phyloP scores from a whole-genome alignment of 2,888 invertebrate genomes.

The Drosophila subsilvestris region DNA sequence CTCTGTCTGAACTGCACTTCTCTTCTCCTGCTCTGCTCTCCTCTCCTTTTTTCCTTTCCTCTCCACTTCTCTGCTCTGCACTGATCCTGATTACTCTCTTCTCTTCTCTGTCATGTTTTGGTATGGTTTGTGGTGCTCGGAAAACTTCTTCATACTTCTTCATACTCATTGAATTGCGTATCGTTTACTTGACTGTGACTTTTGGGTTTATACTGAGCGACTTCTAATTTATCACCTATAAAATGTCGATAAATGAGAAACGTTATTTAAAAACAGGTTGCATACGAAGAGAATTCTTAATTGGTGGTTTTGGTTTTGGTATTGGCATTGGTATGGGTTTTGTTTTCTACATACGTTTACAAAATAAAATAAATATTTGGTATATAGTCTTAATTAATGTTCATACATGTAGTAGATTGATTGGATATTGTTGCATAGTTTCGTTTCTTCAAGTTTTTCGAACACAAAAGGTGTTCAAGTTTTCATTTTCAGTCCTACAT shows the following conservation, averaged over 20 bases:
- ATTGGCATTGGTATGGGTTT: background rate
- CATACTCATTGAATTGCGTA: conserved; percentile 76
- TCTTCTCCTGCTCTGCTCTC: conserved; percentile 58
- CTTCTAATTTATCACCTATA: conserved; percentile 82
- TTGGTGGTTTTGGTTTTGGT: conserved; percentile 31
- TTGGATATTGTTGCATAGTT: background rate
- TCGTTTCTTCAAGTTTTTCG: too few relatives aligned
- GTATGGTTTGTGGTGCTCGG: conserved; percentile 70
- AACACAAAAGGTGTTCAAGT: conserved; percentile 10
- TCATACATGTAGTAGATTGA: conserved; percentile 14
- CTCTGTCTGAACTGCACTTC: conserved; percentile 34
- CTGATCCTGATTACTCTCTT: conserved; percentile 63
- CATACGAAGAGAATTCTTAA: conserved; percentile 56
- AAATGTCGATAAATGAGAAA: conserved; percentile 82
- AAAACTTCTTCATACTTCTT: conserved; percentile 73
- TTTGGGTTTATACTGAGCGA: conserved; percentile 78
- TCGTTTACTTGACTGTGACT: conserved; percentile 79
- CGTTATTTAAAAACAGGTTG: conserved; percentile 74
- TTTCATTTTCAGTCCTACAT: conserved; percentile 33
- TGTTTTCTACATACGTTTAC: conserved; percentile 58
- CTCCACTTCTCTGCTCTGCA: conserved; percentile 50
- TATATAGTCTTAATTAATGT: conserved; percentile 23
- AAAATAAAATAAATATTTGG: conserved; percentile 31
- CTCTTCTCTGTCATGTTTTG: conserved; percentile 63
- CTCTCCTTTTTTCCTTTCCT: conserved; percentile 29